Evolutionary conservation across 2,113 vertebrate species (phyloP), one percentile per base, ranked within the genome.

Genomic region (Oostethus manadensis): DNA sequence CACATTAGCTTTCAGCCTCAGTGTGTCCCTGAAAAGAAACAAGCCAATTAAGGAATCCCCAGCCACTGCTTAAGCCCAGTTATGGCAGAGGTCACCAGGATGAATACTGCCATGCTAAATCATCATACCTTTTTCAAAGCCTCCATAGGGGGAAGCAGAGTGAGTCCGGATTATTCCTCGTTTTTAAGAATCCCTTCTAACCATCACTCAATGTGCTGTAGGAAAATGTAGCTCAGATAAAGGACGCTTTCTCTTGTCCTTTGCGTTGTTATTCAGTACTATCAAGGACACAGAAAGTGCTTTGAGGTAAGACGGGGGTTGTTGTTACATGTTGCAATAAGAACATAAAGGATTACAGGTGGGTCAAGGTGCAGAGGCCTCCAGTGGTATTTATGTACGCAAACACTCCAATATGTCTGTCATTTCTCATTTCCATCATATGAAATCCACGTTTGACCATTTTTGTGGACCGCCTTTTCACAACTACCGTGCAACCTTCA

Each of bases 31-130:
- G 87, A 88, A 85, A 88, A 87, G 84, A 83, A 88, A 88, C 81
- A 84, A 87, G 86, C 87, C 88, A 88, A 88, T 89, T 89, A 89
- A 85, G 76, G 78, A 76, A 74, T 87, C 86, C 85, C 87, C 79
- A 71, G 76, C 77, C 73, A 85, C 84, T 85, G 82, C 79, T 89
- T 87, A 88, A 84, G 84, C 81, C 80, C 79, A 69, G 81, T 88
- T 87, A 87, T 85, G 84, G 85, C 86, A 89, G 84, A 88, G 87
- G 87, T 88, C 82, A 82, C 74, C 61, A 73, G 80, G 82, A 80
- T 70, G 81, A 80, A 74, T 77, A 70, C 71, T 61, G 54, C 66
- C 79, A 74, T 79, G 84, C 76, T 82, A 84, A 84, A 86, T 88
- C 78, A 86, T 85, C 73, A 71, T 73, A 74, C 76, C 76, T 81